Evolutionary conservation across 2,113 vertebrate species (phyloP).

Genomic region (Platysteira castanea): DNA sequence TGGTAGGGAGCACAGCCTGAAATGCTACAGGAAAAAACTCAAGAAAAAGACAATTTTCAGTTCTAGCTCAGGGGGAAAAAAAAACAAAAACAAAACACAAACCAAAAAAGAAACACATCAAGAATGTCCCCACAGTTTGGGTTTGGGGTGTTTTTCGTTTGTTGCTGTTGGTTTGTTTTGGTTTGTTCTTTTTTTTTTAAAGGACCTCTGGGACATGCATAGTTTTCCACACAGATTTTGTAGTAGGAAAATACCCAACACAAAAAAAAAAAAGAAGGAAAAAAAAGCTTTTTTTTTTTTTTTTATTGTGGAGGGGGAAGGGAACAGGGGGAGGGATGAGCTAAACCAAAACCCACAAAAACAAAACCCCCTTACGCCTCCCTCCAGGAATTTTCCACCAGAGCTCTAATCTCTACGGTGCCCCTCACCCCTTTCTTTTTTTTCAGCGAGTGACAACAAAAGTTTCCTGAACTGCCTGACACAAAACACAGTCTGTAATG

Average conservation of each 20-base stretch:
- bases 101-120: not conserved
- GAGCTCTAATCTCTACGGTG: not conserved
- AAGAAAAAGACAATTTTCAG: not conserved
- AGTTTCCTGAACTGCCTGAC: not conserved
- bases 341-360: not conserved
- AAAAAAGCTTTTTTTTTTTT: accelerated
- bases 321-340: not conserved
- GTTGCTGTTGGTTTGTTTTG: not conserved
- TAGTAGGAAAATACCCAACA: not conserved
- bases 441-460: not conserved
- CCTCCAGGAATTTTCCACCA: conserved; percentile 59
- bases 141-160: not conserved
- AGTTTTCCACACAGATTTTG: not conserved
- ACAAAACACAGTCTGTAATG: not conserved
- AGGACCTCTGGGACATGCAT: not conserved
- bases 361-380: not conserved
- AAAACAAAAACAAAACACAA: too few relatives aligned
- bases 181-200: not conserved
- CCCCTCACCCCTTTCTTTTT: not conserved
- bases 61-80: not conserved
- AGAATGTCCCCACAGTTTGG: not conserved
- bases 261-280: not conserved
- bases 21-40: not conserved
- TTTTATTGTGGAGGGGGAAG: not conserved
- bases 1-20: not conserved